Percentiles rank a stretch among this genome's conserved stretches.
Evolutionary conservation across 2,888 invertebrate species (phyloP).

Genomic region (Microchrysa polita): DNA sequence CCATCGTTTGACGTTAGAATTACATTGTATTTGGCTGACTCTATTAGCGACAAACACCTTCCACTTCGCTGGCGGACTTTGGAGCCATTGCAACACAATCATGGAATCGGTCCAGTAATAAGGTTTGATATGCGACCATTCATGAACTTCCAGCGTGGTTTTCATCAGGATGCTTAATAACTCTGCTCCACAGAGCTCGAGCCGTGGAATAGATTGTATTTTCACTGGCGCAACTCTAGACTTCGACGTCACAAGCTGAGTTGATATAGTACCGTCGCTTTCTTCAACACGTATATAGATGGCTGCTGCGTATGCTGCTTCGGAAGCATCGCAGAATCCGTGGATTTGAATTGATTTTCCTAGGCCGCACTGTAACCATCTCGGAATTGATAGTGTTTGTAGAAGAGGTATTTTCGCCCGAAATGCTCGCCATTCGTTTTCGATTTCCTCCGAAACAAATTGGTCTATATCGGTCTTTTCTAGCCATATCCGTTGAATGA

Average conservation of each 20-base stretch:
- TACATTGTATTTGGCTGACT: background rate
- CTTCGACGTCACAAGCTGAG: background rate
- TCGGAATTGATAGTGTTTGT: too few species aligned
- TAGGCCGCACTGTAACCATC: too few species aligned
- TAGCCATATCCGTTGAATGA: too few species aligned
- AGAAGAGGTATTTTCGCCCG: too few species aligned
- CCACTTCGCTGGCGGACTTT: background rate
- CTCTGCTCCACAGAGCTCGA: too few species aligned
- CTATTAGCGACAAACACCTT: background rate
- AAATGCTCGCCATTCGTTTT: too few species aligned
- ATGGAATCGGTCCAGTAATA: background rate
- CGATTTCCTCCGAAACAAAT: too few species aligned
- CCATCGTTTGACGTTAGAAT: background rate
- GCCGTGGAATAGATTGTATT: too few species aligned
- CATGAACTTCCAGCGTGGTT: background rate
- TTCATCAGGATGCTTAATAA: background rate
- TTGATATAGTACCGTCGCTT: background rate
- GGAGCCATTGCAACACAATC: background rate
- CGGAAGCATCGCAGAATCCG: too few species aligned
- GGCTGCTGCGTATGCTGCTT: background rate
- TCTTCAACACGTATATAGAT: background rate
- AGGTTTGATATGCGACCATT: background rate
- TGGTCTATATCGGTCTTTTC: too few species aligned
- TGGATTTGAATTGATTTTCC: too few species aligned
- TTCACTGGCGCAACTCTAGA: background rate